Evolutionary conservation across 2,888 invertebrate species (phyloP).

Genomic region (Leucania comma): DNA sequence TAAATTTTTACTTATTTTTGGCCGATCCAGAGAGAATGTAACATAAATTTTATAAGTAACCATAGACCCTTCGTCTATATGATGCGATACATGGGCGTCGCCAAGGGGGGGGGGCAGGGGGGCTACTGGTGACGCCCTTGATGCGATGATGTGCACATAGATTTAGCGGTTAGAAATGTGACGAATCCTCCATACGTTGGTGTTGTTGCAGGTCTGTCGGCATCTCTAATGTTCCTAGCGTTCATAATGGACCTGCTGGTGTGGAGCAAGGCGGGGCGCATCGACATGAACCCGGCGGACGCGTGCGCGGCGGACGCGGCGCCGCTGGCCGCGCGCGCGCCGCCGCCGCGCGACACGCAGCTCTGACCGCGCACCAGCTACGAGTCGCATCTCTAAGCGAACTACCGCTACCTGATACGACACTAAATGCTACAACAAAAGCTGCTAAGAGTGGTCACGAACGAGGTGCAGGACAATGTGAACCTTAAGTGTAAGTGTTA

Average conservation of each 20-base stretch:
- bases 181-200: neutral
- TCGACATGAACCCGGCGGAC: constrained; percentile 92
- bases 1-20: no score
- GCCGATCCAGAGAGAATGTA: no score
- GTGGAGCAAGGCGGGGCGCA: constrained; percentile 96
- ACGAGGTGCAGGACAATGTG: constrained; percentile 18
- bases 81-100: no score
- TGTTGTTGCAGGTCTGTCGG: constrained; percentile 93
- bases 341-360: constrained; percentile 74
- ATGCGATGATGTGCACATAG: no score
- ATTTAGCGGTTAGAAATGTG: no score
- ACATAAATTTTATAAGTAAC: no score
- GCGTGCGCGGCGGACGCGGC: constrained; percentile 56
- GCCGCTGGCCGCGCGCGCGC: constrained; percentile 28
- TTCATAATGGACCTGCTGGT: constrained; percentile 97
- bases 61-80: no score
- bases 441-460: neutral
- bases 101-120: no score
- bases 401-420: neutral
- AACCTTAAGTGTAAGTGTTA: constrained; percentile 28
- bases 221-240: constrained; percentile 95
- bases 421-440: constrained; percentile 1
- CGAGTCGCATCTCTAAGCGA: constrained; percentile 78
- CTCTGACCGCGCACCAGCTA: constrained; percentile 79
- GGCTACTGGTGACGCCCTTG: no score